phyloP scores from a whole-genome alignment of 2,888 invertebrate genomes.

The Hetaerina titia region DNA sequence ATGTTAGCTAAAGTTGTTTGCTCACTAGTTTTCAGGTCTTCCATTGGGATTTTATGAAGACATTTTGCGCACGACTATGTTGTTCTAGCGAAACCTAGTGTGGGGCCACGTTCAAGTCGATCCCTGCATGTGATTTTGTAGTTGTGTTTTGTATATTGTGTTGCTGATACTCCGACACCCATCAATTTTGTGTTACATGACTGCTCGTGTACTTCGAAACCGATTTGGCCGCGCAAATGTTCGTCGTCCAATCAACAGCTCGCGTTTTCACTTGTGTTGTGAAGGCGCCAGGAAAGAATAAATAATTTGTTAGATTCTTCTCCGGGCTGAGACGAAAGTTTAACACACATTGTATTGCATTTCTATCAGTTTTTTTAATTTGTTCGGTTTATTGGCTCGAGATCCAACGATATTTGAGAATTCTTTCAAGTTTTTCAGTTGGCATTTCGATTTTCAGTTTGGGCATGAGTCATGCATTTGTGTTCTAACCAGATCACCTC shows the following conservation, averaged over 20 bases:
- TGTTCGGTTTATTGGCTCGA: too few species aligned
- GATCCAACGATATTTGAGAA: too few species aligned
- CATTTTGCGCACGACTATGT: too few species aligned
- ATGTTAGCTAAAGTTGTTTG: too few species aligned
- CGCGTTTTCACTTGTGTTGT: not conserved
- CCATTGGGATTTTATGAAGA: too few species aligned
- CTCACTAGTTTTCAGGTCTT: too few species aligned
- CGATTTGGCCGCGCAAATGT: not conserved
- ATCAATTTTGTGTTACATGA: not conserved
- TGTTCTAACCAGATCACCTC: too few species aligned
- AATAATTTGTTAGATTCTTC: not conserved
- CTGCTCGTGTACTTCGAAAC: not conserved
- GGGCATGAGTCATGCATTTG: too few species aligned
- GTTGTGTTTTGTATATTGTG: not conserved
- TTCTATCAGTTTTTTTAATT: not conserved
- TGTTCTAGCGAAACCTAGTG: too few species aligned
- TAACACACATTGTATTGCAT: not conserved
- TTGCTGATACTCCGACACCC: not conserved
- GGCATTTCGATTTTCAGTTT: too few species aligned
- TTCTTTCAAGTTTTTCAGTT: too few species aligned
- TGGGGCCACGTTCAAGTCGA: too few species aligned
- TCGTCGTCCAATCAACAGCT: not conserved
- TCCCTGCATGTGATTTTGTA: not conserved
- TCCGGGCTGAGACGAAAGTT: not conserved
- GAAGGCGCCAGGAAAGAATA: not conserved